Evolutionary conservation across 2,888 invertebrate genomes (phyloP), one percentile per base, ranked within the genome.

Genomic region (Actias luna): DNA sequence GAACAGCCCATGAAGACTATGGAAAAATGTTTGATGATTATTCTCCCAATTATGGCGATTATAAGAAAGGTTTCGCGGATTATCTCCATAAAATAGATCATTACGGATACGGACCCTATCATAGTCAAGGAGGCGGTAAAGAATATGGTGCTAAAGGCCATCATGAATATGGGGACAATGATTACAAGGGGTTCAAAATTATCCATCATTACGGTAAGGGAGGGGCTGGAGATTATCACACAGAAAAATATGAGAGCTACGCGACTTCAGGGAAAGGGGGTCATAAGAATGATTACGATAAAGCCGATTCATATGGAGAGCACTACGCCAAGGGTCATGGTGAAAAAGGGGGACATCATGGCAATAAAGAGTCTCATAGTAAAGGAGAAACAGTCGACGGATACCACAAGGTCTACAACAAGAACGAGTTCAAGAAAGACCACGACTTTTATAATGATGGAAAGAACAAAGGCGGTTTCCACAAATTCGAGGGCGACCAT

Each of bases 401-500:
- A 72, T 95, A 93, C 88, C 95, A 95, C 83, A 95, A 94, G 74
- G 93, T 94, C 66, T 95, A 94, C 80, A 94, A 94, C 80, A 95
- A 95, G 80, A 94, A 96, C 78, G 95, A 95, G 84, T 95, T 93
- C 89, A 95, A 95, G 79, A 95, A 96, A 84, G 94, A 95, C 77
- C 94, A 95, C 72, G 94, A 94, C 77, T 95, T 95, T 92, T 95
- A 94, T 82, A 95, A 95, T 82, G 94, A 94, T 73, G 92, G 93
- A 63, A 93, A 94, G 79, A 85, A 93, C 71, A 92, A 93, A 69
- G 95, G 94, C 64, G 90, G 93, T 77, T 93, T 93, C 81, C 87
- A 93, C 71, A 94, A 94, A 78, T 92, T 94, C 78, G 93, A 90
- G 42, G 86, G 90, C 66, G 90, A 87, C 72, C 86, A 94, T 67